These are phyloP conservation scores for Batillaria attramentaria DNA, from an alignment of 1,140 invertebrate species.

Conservation along the genomic window DNA sequence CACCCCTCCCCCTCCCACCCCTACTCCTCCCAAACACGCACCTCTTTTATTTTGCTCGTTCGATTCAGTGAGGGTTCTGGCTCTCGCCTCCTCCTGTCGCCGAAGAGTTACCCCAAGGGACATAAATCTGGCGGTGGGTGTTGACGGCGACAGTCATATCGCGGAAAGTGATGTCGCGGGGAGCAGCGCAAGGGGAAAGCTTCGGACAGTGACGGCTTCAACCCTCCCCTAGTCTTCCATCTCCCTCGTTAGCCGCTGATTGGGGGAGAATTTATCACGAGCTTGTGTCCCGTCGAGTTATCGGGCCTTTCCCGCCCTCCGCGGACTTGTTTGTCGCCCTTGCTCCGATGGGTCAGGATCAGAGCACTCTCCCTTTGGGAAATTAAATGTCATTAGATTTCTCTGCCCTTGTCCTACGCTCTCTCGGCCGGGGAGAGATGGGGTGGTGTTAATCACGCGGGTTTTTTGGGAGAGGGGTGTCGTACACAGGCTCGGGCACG, in stretches of 20 bases:
- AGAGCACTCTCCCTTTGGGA: conserved; percentile 16
- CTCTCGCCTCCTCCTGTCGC: too few relatives aligned
- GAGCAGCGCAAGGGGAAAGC: neutral
- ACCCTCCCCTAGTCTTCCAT: neutral
- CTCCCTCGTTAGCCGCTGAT: conserved; percentile 21
- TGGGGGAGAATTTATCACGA: conserved; percentile 13
- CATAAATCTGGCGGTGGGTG: too few relatives aligned
- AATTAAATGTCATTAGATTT: conserved; percentile 22
- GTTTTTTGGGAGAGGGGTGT: too few relatives aligned
- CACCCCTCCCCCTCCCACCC: too few relatives aligned
- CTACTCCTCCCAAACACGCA: too few relatives aligned
- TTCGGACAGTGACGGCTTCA: neutral
- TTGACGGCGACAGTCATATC: neutral
- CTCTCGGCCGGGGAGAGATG: conserved; percentile 3
- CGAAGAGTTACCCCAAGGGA: too few relatives aligned
- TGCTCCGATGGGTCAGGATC: neutral
- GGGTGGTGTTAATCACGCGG: conserved; percentile 19
- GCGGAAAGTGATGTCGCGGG: neutral
- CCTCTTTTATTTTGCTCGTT: too few relatives aligned
- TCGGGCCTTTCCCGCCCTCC: neutral
- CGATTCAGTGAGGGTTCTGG: too few relatives aligned
- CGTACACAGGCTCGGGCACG: too few relatives aligned
- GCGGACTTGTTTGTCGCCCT: conserved; percentile 22
- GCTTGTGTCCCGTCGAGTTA: neutral
- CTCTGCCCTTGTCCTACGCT: conserved; percentile 8